Conservation (phyloP, 1,140 invertebrate genomes). For the Papilio aristodemus region DNA sequence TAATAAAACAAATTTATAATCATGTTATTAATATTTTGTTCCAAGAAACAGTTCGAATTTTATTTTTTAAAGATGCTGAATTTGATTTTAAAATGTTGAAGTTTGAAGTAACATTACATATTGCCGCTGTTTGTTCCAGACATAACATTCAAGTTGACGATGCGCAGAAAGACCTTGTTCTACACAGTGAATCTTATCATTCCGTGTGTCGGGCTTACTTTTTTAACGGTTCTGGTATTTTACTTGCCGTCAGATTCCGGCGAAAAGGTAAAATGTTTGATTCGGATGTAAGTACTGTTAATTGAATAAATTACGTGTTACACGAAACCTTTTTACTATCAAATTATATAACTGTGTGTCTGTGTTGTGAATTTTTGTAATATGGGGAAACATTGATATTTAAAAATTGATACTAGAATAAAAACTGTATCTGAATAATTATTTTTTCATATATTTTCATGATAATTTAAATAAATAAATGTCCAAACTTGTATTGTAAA, state of each 20-base stretch:
- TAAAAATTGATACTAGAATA: not conserved
- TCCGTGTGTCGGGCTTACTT: conserved; percentile 97
- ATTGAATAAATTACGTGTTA: conserved; percentile 20
- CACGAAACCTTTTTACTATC: conserved; percentile 6
- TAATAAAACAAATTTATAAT: too few relatives aligned
- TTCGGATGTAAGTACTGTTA: conserved; percentile 36
- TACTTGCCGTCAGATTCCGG: conserved; percentile 99
- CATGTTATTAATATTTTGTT: too few relatives aligned
- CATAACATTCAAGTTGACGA: conserved; percentile 91
- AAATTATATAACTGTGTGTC: conserved; percentile 15
- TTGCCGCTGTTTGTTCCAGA: conserved; percentile 58
- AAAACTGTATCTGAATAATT: too few relatives aligned
- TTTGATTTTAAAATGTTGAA: not conserved
- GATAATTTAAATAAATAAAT: too few relatives aligned
- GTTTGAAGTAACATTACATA: not conserved
- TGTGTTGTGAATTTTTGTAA: conserved; percentile 21
- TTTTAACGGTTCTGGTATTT: conserved; percentile 98
- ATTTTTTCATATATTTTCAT: too few relatives aligned
- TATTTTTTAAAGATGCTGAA: not conserved
- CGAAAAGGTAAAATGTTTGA: conserved; percentile 90
- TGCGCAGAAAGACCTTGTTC: conserved; percentile 97
- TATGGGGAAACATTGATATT: conserved; percentile 26
- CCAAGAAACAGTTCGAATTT: not conserved
- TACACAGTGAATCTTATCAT: conserved; percentile 98
- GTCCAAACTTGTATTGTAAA: too few relatives aligned